Percentiles rank a stretch among this genome's conserved stretches.
Evolutionary conservation across 2,797 vertebrate genomes (phyloP).

Genomic region (Cryptoprocta ferox): DNA sequence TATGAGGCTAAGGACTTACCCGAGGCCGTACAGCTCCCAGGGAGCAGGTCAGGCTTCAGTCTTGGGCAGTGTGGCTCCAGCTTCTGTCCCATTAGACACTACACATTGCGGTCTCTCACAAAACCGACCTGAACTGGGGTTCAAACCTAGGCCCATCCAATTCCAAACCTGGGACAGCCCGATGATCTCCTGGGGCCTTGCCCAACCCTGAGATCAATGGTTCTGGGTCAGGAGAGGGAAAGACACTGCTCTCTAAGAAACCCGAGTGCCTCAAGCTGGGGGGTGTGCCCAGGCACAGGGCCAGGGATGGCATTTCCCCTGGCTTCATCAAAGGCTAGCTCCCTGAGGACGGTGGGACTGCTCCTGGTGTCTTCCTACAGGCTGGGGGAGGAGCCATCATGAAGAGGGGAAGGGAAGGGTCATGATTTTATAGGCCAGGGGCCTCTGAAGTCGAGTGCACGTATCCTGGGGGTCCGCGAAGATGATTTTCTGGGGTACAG

Average conservation of each 20-base stretch:
- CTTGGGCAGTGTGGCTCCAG: accelerated
- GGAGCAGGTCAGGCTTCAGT: accelerated
- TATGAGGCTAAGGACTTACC: background rate
- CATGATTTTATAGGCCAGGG: background rate
- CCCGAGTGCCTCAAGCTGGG: background rate
- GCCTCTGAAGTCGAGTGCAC: background rate
- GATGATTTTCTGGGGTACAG: background rate
- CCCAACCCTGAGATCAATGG: slow-evolving; percentile 1
- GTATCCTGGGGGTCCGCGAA: background rate
- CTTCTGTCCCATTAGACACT: background rate
- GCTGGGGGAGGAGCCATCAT: background rate
- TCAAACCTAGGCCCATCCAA: background rate
- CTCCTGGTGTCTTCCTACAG: background rate
- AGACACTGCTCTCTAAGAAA: slow-evolving; percentile 74
- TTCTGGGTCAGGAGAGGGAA: slow-evolving; percentile 6
- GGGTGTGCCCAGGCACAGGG: background rate
- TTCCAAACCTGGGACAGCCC: background rate
- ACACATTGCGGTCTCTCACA: background rate
- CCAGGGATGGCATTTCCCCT: background rate
- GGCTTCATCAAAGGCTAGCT: background rate
- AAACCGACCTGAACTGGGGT: background rate
- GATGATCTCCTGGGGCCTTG: background rate
- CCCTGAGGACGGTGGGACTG: background rate
- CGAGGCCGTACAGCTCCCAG: background rate
- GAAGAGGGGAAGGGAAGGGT: background rate